These are phyloP conservation scores for Cottoperca gobio DNA, from an alignment of 2,797 vertebrate species.

Conservation along the genomic window DNA sequence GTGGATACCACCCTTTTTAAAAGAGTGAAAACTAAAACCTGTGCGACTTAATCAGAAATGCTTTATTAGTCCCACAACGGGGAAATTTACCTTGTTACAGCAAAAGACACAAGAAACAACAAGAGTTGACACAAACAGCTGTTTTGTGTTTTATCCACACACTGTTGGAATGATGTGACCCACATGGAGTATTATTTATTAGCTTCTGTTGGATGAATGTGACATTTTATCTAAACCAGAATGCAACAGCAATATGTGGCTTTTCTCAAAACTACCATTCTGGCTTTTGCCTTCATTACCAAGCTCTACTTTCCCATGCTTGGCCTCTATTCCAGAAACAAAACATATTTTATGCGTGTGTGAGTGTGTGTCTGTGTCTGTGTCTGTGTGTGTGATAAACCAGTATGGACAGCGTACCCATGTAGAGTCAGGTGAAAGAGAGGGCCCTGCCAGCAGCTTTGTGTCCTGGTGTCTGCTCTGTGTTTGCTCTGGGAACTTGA, in stretches of 20 bases:
- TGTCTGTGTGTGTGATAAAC: neutral
- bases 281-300: neutral
- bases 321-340: neutral
- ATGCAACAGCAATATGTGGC: neutral
- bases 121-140: neutral
- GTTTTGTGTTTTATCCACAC: neutral
- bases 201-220: neutral
- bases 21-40: neutral
- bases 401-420: neutral
- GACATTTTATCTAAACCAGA: neutral
- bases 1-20: neutral
- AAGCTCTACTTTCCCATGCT: neutral
- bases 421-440: conserved; percentile 15
- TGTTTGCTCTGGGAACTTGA: conserved; percentile 34
- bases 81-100: no score
- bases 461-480: conserved; percentile 40
- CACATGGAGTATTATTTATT: neutral
- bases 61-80: no score
- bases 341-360: neutral
- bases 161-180: neutral
- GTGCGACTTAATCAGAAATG: neutral
- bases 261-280: neutral
- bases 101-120: no score
- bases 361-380: neutral
- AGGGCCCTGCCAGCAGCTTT: conserved; percentile 15